phyloP scores from a whole-genome alignment of 2,113 vertebrate genomes.

The Chaetura pelagica region DNA sequence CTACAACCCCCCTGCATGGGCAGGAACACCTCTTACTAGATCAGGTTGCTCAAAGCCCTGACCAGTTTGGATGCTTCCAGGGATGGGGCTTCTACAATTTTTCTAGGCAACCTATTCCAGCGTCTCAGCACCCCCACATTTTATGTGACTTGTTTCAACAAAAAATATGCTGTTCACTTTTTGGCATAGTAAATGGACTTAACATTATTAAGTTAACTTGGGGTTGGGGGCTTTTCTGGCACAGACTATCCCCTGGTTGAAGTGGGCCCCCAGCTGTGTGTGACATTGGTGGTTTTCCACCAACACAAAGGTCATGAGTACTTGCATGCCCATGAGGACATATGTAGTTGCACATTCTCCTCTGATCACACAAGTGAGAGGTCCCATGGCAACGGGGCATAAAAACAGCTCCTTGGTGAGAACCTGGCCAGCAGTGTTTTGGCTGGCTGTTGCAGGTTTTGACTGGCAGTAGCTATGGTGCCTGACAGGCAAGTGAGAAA shows the following conservation, averaged over 20 bases:
- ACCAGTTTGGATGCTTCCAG: too few species aligned
- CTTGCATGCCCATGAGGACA: accelerated
- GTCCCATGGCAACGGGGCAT: conserved; percentile 75
- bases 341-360: background rate
- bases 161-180: background rate
- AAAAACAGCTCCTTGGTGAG: conserved; percentile 76
- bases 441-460: conserved; percentile 78
- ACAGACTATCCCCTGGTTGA: accelerated
- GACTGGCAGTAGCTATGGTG: conserved; percentile 74
- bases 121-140: background rate
- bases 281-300: background rate
- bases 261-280: background rate
- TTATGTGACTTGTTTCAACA: background rate
- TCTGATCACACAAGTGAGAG: background rate
- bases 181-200: background rate
- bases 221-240: background rate
- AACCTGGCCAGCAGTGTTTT: conserved; percentile 63
- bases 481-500: conserved; percentile 73
- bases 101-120: too few species aligned
- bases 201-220: accelerated
- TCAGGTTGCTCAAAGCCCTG: too few species aligned
- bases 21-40: too few species aligned
- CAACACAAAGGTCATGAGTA: accelerated
- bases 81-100: too few species aligned
- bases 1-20: too few species aligned